phyloP scores from a whole-genome alignment of 2,113 vertebrate genomes.

The Callorhinus ursinus region DNA sequence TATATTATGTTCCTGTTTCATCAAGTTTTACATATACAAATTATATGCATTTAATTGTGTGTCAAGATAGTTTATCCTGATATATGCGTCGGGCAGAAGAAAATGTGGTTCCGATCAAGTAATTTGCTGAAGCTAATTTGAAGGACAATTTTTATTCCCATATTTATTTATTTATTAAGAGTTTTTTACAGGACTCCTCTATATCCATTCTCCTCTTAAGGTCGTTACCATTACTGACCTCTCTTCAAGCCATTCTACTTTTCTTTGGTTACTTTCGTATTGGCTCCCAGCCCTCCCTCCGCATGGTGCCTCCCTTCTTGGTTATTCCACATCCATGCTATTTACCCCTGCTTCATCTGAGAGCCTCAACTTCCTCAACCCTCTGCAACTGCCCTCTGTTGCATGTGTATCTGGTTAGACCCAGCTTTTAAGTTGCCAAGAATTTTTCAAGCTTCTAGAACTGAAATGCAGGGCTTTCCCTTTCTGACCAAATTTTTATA shows the following conservation, averaged over 20 bases:
- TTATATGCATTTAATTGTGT: neutral
- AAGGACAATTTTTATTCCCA: neutral
- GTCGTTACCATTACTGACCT: neutral
- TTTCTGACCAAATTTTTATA: neutral
- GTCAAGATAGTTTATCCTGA: neutral
- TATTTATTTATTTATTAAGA: neutral
- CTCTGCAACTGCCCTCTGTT: neutral
- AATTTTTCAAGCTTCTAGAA: neutral
- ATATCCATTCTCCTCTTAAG: neutral
- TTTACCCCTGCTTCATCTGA: neutral
- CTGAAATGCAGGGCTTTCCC: neutral
- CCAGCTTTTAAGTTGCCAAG: neutral
- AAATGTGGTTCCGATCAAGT: neutral
- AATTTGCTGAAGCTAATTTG: neutral
- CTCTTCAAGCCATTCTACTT: neutral
- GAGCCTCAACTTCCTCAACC: neutral
- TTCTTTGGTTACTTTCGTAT: neutral
- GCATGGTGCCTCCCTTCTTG: neutral
- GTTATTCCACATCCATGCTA: too few relatives aligned
- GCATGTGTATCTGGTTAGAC: neutral
- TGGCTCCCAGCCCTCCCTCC: neutral
- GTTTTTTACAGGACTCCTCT: neutral
- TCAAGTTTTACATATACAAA: neutral
- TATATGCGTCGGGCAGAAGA: neutral
- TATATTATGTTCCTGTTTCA: neutral